A percentile compares a stretch with the other conserved stretches of the same genome.
Conservation (phyloP, 2,113 vertebrate genomes). For the Psittacus erithacus region DNA sequence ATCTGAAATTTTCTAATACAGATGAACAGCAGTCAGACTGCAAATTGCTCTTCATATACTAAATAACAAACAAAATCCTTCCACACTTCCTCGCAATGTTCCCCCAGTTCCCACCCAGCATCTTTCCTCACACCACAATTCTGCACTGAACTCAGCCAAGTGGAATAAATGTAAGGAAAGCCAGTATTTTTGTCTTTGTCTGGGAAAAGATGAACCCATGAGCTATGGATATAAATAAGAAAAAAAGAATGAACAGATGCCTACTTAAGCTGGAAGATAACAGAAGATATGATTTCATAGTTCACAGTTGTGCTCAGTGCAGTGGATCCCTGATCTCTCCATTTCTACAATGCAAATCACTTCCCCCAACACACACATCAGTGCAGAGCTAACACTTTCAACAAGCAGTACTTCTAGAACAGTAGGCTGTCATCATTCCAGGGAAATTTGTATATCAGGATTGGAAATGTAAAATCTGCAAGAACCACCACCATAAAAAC, state of each 20-base stretch:
- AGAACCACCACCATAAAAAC: neutral
- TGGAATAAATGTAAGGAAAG: neutral
- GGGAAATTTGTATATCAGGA: neutral
- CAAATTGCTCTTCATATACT: neutral
- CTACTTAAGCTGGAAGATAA: neutral
- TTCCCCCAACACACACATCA: neutral
- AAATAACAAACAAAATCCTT: neutral
- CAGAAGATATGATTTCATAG: fast-evolving
- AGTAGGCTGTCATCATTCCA: neutral
- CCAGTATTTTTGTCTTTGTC: neutral
- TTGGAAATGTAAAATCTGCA: neutral
- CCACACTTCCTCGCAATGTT: neutral
- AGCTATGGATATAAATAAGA: neutral
- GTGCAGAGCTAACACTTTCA: neutral
- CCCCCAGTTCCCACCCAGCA: neutral
- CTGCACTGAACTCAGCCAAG: neutral
- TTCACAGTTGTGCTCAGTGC: neutral
- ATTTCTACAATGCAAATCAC: neutral
- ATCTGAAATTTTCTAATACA: neutral
- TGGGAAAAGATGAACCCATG: neutral
- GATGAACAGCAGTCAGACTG: neutral
- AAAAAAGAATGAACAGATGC: neutral
- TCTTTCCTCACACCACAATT: neutral
- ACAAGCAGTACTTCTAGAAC: neutral
- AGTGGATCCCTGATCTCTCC: neutral